phyloP scores from a whole-genome alignment of 2,888 invertebrate genomes.

The Drosophila anomalata region DNA sequence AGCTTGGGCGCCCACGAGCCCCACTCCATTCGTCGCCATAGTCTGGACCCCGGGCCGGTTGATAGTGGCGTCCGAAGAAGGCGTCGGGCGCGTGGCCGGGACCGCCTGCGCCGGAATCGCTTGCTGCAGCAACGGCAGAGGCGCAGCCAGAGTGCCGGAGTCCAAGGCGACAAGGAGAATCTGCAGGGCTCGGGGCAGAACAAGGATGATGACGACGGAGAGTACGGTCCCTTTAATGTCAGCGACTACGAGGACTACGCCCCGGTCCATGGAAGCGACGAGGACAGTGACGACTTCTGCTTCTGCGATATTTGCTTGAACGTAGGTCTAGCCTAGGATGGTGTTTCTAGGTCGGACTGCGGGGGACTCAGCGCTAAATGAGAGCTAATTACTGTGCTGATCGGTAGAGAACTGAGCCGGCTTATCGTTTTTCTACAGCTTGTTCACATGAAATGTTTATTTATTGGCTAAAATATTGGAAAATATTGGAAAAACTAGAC shows the following conservation, averaged over 20 bases:
- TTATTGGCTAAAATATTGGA: background rate
- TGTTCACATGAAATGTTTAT: background rate
- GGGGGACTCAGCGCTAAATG: slow-evolving; percentile 11
- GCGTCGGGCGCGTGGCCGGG: slow-evolving; percentile 43
- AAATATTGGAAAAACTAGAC: background rate
- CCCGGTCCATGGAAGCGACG: slow-evolving; percentile 72
- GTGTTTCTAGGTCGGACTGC: background rate
- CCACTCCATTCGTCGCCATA: slow-evolving; percentile 32
- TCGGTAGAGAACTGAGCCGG: slow-evolving; percentile 2
- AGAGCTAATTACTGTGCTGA: slow-evolving; percentile 44
- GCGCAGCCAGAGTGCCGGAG: slow-evolving; percentile 41
- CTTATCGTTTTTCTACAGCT: background rate
- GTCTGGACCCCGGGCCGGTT: slow-evolving; percentile 28
- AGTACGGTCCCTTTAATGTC: slow-evolving; percentile 63
- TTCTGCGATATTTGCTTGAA: slow-evolving; percentile 90
- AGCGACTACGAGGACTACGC: slow-evolving; percentile 56
- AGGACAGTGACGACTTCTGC: slow-evolving; percentile 88
- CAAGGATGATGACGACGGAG: slow-evolving; percentile 49
- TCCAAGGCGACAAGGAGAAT: background rate
- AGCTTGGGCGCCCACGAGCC: background rate
- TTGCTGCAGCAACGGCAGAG: slow-evolving; percentile 46
- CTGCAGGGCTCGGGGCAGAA: background rate
- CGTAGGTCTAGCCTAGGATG: slow-evolving; percentile 71
- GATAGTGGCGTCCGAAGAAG: slow-evolving; percentile 4
- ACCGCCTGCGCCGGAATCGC: slow-evolving; percentile 45